These are phyloP conservation scores for Anguilla japonica DNA, from an alignment of 2,113 vertebrate species.

Conservation along the genomic window DNA sequence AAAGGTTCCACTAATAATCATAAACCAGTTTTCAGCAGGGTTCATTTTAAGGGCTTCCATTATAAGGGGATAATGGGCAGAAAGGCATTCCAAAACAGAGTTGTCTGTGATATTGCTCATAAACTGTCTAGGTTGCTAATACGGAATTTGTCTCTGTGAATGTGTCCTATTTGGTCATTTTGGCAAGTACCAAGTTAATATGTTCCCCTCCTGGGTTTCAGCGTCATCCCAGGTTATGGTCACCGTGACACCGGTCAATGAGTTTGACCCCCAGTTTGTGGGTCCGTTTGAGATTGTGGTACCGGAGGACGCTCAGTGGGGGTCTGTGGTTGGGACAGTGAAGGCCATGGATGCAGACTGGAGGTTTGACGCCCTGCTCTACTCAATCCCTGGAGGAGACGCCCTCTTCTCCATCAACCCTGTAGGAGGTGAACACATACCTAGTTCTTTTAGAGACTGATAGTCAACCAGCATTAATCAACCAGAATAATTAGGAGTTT, in stretches of 20 bases:
- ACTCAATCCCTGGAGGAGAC: slow-evolving; percentile 18
- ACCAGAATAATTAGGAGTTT: neutral
- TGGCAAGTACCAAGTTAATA: neutral
- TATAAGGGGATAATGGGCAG: too few relatives aligned
- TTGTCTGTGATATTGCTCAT: too few relatives aligned
- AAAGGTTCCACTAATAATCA: too few relatives aligned
- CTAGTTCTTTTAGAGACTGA: neutral
- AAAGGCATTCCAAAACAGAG: too few relatives aligned
- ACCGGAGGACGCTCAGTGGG: neutral
- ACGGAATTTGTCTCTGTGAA: too few relatives aligned
- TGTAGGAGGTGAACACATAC: slow-evolving; percentile 17
- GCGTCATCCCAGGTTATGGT: slow-evolving; percentile 35
- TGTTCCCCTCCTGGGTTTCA: slow-evolving; percentile 4
- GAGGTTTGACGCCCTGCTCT: slow-evolving; percentile 29
- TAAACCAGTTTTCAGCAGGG: too few relatives aligned
- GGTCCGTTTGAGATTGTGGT: neutral
- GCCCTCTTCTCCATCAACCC: slow-evolving; percentile 33
- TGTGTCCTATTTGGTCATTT: too few relatives aligned
- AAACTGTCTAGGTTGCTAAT: too few relatives aligned
- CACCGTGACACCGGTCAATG: slow-evolving; percentile 37
- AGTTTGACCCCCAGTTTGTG: slow-evolving; percentile 24
- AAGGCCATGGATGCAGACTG: slow-evolving; percentile 27
- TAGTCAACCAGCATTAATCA: neutral
- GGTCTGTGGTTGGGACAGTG: slow-evolving; percentile 17
- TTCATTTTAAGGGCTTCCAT: too few relatives aligned